These are phyloP conservation scores for Percopsis transmontana DNA, from an alignment of 2,113 vertebrate genomes.

Conservation along the genomic window DNA sequence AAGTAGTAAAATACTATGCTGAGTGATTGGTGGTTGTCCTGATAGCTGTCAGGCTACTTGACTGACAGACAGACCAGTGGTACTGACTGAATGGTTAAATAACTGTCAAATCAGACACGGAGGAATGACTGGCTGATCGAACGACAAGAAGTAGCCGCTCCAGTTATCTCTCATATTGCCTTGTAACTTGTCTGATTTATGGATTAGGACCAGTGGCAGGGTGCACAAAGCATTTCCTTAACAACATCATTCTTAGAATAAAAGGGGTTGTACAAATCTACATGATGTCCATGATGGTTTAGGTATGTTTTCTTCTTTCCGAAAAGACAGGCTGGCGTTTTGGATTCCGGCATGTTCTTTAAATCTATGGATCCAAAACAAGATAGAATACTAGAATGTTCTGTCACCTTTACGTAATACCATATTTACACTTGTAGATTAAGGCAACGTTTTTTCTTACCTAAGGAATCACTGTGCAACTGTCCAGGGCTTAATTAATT, in stretches of 20 bases:
- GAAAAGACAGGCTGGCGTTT: too few species aligned
- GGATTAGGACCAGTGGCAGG: too few species aligned
- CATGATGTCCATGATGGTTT: too few species aligned
- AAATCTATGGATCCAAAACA: too few species aligned
- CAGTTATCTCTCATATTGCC: conserved; percentile 33
- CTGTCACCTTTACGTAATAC: too few species aligned
- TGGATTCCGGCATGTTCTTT: too few species aligned
- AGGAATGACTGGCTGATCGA: conserved; percentile 17
- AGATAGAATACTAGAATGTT: too few species aligned
- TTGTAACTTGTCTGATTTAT: conserved; percentile 9
- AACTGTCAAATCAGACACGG: conserved; percentile 2
- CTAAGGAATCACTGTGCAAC: neutral
- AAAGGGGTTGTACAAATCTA: too few species aligned
- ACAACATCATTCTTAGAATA: too few species aligned
- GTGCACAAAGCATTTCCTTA: conserved; percentile 18
- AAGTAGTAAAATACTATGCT: neutral
- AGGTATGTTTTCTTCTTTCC: too few species aligned
- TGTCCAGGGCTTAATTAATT: neutral
- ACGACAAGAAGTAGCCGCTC: conserved; percentile 41
- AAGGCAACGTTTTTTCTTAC: too few species aligned
- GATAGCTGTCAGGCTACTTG: conserved; percentile 2
- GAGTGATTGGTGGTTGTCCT: neutral
- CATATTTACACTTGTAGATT: too few species aligned
- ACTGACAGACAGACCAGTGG: conserved; percentile 18
- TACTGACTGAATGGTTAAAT: conserved; percentile 4